Base-by-base conservation (phyloP, 37 sponge, comb jelly and placozoan species). In the Petrosia ficiformis region DNA sequence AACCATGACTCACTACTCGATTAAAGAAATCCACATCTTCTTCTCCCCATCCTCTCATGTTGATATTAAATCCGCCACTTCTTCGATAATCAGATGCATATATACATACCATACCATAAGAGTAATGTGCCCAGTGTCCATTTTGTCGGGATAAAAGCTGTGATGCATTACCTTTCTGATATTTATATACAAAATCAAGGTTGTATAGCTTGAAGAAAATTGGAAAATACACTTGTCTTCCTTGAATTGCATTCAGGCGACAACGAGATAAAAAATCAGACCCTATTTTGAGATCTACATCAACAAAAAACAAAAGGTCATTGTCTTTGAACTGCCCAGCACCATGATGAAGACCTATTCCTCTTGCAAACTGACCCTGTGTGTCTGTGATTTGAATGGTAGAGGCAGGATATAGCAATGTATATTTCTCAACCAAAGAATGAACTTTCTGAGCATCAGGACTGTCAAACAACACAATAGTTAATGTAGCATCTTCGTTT, bases 101-200 rank as follows among this genome's bases (percentile, higher is more conserved):
- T 10, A 92, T 57, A 56, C 93, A 92, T 36, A 92, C 71, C 81
- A 87, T 84, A 3, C 88, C 88, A 42, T 76, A 92, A 10, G 88
- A 87, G 40, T 92, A 87, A 78, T 87, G 81, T 0, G 88, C 88
- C 93, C 93, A 92, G 80, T 87, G 88, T n/a, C 93, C 93, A 4
- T 65, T 80, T 63, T 86, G 74, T 14, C 87, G 71, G n/a, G 80
- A 34, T 0, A 84, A 66, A 21, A 73, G 29, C 25, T 70, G 4
- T n/a, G 69, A 43, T 44, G 44, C 24, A 72, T 84, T 85, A 19
- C 75, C 81, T 30, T 36, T 37, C 74, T 77, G 70, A 66, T 78
- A 60, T 42, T 52, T 52, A 25, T 68, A 25, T 11, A 92, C 85
- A 72, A 92, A 87, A 26, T 79, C 78, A 2, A 57, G 64, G 59